Evolutionary conservation across 2,888 invertebrate species (phyloP).

Genomic region (Oligia strigilis): DNA sequence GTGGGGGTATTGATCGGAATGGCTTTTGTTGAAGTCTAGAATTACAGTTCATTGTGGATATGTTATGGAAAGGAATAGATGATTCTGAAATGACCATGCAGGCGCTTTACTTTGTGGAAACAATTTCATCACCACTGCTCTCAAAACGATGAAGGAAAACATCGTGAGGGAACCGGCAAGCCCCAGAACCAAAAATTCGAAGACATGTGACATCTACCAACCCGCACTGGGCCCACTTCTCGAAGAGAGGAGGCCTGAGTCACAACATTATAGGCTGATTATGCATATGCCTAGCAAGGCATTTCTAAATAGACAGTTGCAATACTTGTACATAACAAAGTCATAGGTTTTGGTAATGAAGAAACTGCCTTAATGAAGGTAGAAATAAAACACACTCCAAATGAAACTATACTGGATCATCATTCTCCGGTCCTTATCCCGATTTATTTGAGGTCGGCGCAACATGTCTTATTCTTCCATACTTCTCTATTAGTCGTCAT

Average conservation of each 20-base stretch:
- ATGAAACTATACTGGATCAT: background rate
- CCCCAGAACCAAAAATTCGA: background rate
- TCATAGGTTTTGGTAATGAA: background rate
- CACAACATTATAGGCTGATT: no score
- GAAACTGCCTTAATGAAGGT: no score
- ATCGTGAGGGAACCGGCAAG: background rate
- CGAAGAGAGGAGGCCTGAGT: no score
- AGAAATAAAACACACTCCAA: background rate
- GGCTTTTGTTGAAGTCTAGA: constrained; percentile 29
- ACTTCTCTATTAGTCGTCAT: no score
- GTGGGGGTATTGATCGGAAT: constrained; percentile 46
- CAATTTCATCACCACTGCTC: background rate
- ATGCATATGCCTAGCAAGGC: no score
- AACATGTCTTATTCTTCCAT: no score
- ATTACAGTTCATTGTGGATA: background rate
- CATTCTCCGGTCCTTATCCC: no score
- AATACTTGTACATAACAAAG: no score
- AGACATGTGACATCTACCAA: no score
- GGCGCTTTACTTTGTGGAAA: background rate
- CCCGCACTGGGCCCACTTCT: no score
- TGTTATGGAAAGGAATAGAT: background rate
- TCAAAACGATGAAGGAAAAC: background rate
- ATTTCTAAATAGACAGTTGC: no score
- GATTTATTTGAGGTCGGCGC: no score
- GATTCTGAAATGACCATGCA: background rate